Evolutionary conservation across 2,797 vertebrate species (phyloP).

Genomic region (Sebastes diaconus): DNA sequence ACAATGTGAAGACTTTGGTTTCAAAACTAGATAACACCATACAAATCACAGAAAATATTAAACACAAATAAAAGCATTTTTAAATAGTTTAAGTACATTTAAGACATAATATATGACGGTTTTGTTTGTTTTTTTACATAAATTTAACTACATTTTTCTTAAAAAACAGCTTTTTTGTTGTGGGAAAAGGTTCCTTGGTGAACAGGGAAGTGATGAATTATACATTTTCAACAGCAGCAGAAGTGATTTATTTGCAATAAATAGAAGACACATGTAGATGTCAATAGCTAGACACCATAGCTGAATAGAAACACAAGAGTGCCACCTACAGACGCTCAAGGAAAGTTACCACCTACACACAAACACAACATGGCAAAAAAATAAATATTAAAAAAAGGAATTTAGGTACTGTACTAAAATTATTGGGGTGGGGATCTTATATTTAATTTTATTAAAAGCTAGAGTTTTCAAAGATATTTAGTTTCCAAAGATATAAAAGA

Average conservation of each 20-base stretch:
- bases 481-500: not conserved
- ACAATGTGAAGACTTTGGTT: not conserved
- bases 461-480: not conserved
- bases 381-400: not conserved
- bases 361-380: not conserved
- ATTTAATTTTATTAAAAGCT: not conserved
- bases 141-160: not conserved
- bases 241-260: not conserved
- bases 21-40: not conserved
- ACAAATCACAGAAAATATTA: not conserved
- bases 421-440: not conserved
- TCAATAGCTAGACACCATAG: not conserved
- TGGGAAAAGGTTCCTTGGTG: not conserved
- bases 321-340: constrained; percentile 9
- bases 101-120: not conserved
- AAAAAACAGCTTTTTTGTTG: not conserved
- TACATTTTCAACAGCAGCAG: not conserved
- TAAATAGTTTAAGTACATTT: too few species aligned
- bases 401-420: not conserved
- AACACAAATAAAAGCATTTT: not conserved
- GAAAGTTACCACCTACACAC: not conserved
- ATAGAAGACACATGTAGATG: not conserved
- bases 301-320: not conserved
- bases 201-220: not conserved
- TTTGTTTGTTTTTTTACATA: not conserved